Conservation (phyloP, 2,113 vertebrate genomes). For the Ellobius talpinus region DNA sequence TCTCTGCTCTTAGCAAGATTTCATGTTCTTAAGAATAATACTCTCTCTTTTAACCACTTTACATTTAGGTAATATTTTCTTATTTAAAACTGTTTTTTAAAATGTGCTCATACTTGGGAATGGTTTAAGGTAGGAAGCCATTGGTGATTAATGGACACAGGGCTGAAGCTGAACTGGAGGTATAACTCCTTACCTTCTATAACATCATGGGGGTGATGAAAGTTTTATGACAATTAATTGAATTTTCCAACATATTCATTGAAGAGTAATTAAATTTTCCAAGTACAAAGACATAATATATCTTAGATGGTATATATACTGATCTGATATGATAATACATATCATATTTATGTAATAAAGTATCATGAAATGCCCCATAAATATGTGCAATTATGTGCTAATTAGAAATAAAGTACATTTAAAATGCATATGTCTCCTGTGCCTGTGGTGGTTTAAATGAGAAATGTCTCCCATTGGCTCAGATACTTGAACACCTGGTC, state of each 20-base stretch:
- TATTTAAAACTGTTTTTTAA: conserved; percentile 1
- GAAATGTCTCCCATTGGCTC: background rate
- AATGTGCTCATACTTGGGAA: background rate
- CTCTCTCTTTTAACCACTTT: background rate
- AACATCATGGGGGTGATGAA: background rate
- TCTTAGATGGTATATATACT: background rate
- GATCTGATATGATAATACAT: background rate
- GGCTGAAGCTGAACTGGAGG: background rate
- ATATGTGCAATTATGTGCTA: background rate
- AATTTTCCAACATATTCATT: background rate
- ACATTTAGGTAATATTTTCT: background rate
- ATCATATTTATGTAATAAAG: background rate
- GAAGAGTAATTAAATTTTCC: background rate
- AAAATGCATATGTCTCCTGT: background rate
- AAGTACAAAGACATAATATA: background rate
- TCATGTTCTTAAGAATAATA: background rate
- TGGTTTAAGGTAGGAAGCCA: background rate
- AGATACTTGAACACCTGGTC: background rate
- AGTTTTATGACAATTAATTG: background rate
- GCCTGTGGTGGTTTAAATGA: background rate
- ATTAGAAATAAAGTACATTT: background rate
- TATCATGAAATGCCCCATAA: background rate
- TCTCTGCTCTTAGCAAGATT: background rate
- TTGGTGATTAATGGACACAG: background rate
- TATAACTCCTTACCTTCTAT: background rate